A percentile compares a stretch with the other conserved stretches of the same genome.
Evolutionary conservation across 1,140 invertebrate genomes (phyloP).

Genomic region (Zaprionus camerounensis): DNA sequence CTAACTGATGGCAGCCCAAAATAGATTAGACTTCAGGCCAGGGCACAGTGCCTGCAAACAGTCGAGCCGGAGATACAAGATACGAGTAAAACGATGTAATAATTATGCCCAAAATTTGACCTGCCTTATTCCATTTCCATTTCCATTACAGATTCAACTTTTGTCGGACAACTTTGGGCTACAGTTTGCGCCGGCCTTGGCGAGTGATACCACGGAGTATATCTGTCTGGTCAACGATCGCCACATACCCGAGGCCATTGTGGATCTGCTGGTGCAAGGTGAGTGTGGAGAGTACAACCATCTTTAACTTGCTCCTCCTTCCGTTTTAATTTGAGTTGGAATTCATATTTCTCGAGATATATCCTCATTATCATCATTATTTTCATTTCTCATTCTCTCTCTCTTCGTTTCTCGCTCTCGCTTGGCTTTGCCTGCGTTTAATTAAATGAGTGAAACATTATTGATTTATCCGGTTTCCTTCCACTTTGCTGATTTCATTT

Average conservation of each 20-base stretch:
- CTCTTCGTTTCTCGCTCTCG: constrained; percentile 7
- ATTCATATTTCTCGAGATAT: not conserved
- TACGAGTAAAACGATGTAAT: constrained; percentile 8
- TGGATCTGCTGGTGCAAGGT: constrained; percentile 89
- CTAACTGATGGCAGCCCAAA: constrained; percentile 35
- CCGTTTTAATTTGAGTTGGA: not conserved
- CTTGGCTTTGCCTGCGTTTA: constrained; percentile 46
- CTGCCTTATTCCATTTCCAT: constrained; percentile 1
- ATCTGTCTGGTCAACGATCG: constrained; percentile 89
- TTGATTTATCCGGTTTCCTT: constrained; percentile 74
- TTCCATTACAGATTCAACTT: constrained; percentile 85
- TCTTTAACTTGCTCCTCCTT: not conserved
- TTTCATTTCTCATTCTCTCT: constrained; percentile 10
- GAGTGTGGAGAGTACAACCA: constrained; percentile 39
- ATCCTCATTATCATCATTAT: constrained; percentile 23
- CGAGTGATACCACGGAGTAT: constrained; percentile 88
- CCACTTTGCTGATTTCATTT: constrained; percentile 60
- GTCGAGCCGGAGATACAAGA: not conserved
- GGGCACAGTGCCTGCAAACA: not conserved
- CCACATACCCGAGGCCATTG: constrained; percentile 87
- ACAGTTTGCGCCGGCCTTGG: constrained; percentile 87
- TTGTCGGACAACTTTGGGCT: constrained; percentile 87
- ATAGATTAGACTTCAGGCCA: constrained; percentile 16
- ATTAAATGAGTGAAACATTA: constrained; percentile 65
- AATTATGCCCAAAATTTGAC: constrained; percentile 17